phyloP scores from a whole-genome alignment of 2,113 vertebrate species.

The Pachyramphus minor region DNA sequence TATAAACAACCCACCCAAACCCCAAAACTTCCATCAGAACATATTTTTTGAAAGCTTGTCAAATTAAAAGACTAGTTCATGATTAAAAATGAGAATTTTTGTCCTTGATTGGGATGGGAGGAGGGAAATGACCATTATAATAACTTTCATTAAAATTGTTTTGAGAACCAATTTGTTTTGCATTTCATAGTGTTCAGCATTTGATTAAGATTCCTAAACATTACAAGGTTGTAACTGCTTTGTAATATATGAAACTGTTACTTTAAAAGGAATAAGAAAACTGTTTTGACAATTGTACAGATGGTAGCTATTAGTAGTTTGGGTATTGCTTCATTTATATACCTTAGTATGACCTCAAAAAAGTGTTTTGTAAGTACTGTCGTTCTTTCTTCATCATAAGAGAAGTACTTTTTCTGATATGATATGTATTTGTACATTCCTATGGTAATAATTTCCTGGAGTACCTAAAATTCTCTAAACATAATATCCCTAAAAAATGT shows the following conservation, averaged over 20 bases:
- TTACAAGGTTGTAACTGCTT: conserved; percentile 64
- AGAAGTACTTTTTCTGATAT: conserved; percentile 42
- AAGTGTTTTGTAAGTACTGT: conserved; percentile 54
- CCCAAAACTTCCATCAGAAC: conserved; percentile 27
- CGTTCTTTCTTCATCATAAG: conserved; percentile 29
- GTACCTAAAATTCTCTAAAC: conserved; percentile 2
- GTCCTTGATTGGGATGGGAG: conserved; percentile 41
- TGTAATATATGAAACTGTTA: conserved; percentile 59
- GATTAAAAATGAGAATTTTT: background rate
- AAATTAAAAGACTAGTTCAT: conserved; percentile 26
- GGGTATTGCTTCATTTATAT: conserved; percentile 54
- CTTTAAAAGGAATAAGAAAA: conserved; percentile 12
- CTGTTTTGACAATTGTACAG: conserved; percentile 58
- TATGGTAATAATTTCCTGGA: conserved; percentile 27
- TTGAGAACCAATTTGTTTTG: conserved; percentile 64
- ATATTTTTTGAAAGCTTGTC: conserved; percentile 37
- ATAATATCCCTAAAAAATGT: background rate
- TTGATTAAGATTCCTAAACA: conserved; percentile 31
- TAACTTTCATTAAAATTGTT: conserved; percentile 68
- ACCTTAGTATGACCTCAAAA: conserved; percentile 53
- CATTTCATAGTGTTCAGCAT: conserved; percentile 65
- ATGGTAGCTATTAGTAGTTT: conserved; percentile 51
- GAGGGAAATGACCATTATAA: conserved; percentile 7
- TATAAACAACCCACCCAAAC: background rate
- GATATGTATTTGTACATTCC: conserved; percentile 32